Evolutionary conservation across 30 jellyfish, hydroid and myxozoan species (phyloP), one percentile per base, ranked within the genome.

Genomic region (Nemopilema nomurai): DNA sequence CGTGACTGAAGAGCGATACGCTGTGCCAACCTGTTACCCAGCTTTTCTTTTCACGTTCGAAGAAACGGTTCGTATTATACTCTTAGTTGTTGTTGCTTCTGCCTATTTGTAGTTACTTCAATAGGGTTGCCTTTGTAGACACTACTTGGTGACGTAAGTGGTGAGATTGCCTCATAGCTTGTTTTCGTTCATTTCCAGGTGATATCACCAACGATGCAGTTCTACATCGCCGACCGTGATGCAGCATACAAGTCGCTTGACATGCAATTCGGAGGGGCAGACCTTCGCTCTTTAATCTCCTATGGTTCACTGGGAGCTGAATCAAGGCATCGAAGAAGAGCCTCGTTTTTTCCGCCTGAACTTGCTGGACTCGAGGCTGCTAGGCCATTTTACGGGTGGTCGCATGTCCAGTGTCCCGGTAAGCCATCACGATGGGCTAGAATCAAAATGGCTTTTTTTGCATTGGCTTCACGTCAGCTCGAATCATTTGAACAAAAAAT

Each of bases 361-460:
- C 50, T 90, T 69, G 69, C 71, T 24, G 99, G 99, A 0, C 66
- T 95, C 62, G 94, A 76, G 30, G 99, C 97, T 17, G 89, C 94
- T 16, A 72, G 77, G 21, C 97, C 99, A 29, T 69, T 67, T 26
- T 80, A 83, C 64, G 99, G 99, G 41, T 95, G 99, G 99, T 86
- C 97, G 22, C 92, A 29, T 24, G 88, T 95, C 0, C 71, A 65
- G 67, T 57, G 92, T 22, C 99, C 99, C 24, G 97, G 99, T 95
- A 53, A 18, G 95, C 62, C n/a, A n/a, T n/a, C n/a, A n/a, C n/a
- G n/a, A n/a, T n/a, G n/a, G n/a, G n/a, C n/a, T n/a, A n/a, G n/a
- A n/a, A n/a, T n/a, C n/a, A n/a, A n/a, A n/a, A n/a, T n/a, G n/a
- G n/a, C n/a, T n/a, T n/a, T n/a, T n/a, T n/a, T n/a, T n/a, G n/a